Evolutionary conservation across 1,140 invertebrate species (phyloP), one percentile per base, ranked within the genome.

Genomic region (Neotoxoptera formosana): DNA sequence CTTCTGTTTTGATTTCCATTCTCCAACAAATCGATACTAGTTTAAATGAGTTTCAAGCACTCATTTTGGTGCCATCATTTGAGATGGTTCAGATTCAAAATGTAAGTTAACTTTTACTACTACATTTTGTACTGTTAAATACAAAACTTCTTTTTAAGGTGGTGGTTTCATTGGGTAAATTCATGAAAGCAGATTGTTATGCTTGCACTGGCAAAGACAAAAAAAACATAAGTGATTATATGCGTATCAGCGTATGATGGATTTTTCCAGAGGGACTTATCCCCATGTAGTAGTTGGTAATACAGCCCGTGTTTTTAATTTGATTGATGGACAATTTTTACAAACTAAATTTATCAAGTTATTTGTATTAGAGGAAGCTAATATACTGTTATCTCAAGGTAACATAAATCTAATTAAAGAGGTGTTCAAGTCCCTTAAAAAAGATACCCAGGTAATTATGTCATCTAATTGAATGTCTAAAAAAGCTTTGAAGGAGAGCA

Each of bases 351-450:
- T 96, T 94, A 99, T 99, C 94, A 99, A 99, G 95, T 97, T 99
- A 95, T 99, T 99, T 95, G 99, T 99, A 14, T 96, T 99, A 94
- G 99, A 99, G 96, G 99, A 99, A 96, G 99, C 99, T 94, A 99
- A 99, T 96, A 99, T 99, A 96, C 99, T 99, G 99, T 97, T 99
- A 95, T 99, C 99, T 47, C 96, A 99, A 96, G 99, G 99, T 94
- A 99, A 99, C 95, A 99, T 99, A 95, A 99, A 99, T 96, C 99
- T 99, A 96, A 99, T 99, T 95, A 99, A 99, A 95, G 99, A 99
- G 96, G 99, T 99, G 88, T 99, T 99, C 96, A 98, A 98, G 95
- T 97, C 97, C 95, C 96, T 99, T 95, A 97, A 97, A 23, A 95
- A 96, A 93, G 98, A 98, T 95, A 98, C 99, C 92, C 99, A 99